Evolutionary conservation across 2,797 vertebrate species (phyloP).

Genomic region (Lepus townsendii): DNA sequence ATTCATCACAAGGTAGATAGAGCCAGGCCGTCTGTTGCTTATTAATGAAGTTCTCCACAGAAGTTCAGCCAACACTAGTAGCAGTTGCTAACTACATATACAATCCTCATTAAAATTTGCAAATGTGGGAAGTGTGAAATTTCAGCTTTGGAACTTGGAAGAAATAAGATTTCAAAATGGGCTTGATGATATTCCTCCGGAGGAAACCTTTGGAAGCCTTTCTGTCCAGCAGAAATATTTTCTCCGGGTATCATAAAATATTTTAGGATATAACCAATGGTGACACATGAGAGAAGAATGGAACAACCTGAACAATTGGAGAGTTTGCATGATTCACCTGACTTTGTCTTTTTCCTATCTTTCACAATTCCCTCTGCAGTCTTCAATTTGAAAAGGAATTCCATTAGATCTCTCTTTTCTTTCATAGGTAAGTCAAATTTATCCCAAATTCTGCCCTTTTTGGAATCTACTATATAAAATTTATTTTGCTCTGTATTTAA

Average conservation of each 20-base stretch:
- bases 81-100: not conserved
- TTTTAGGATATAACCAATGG: not conserved
- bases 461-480: not conserved
- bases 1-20: not conserved
- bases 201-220: not conserved
- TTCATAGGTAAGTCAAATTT: not conserved
- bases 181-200: not conserved
- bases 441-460: constrained; percentile 2
- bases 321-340: not conserved
- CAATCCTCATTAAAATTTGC: not conserved
- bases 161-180: constrained; percentile 13
- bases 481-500: not conserved
- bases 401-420: not conserved
- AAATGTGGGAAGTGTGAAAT: constrained; percentile 10
- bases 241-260: not conserved
- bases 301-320: not conserved
- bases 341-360: not conserved
- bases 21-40: not conserved
- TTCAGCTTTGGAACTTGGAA: not conserved
- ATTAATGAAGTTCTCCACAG: not conserved
- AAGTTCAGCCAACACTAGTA: not conserved
- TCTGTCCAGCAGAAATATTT: not conserved
- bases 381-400: not conserved
- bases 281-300: not conserved
- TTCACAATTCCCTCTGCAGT: too few species aligned